Conservation (phyloP, 2,113 vertebrate species). For the Caranx melampygus region DNA sequence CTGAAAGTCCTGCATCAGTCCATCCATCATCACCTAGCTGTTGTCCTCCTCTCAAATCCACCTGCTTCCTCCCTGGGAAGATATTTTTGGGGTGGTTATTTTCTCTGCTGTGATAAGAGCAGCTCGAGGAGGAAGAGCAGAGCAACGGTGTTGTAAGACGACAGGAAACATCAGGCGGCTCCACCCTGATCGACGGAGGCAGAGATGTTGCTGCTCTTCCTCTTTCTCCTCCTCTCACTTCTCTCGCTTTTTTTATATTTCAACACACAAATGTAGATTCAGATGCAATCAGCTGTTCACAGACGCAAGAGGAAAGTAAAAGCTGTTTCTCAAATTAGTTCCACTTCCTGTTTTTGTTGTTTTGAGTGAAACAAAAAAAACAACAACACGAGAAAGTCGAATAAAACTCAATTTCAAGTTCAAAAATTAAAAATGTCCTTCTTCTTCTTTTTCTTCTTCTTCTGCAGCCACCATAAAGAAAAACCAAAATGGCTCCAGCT, state of each 20-base stretch:
- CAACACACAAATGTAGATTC: neutral
- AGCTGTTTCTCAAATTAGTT: constrained; percentile 2
- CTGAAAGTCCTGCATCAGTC: neutral
- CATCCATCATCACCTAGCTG: neutral
- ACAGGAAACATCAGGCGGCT: constrained; percentile 60
- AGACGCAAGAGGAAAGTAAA: constrained; percentile 13
- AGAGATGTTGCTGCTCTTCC: constrained; percentile 13
- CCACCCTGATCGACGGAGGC: constrained; percentile 54
- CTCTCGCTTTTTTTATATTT: constrained; percentile 9
- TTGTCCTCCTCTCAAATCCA: constrained; percentile 15
- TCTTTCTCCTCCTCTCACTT: constrained; percentile 42
- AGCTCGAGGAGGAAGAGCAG: constrained; percentile 27
- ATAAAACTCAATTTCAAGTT: neutral
- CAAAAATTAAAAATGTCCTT: too few relatives aligned
- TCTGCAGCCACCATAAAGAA: constrained; percentile 79
- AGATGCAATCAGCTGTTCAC: neutral
- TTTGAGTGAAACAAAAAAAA: too few relatives aligned
- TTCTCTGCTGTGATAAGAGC: constrained; percentile 26
- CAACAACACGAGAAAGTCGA: neutral
- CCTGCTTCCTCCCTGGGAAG: constrained; percentile 54
- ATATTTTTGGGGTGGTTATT: constrained; percentile 31
- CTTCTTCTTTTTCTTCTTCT: neutral
- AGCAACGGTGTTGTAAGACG: constrained; percentile 41
- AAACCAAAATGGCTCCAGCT: constrained; percentile 45
- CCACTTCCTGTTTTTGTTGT: constrained; percentile 15